Evolutionary conservation across 2,888 invertebrate species (phyloP).

Genomic region (Cryptus armator): DNA sequence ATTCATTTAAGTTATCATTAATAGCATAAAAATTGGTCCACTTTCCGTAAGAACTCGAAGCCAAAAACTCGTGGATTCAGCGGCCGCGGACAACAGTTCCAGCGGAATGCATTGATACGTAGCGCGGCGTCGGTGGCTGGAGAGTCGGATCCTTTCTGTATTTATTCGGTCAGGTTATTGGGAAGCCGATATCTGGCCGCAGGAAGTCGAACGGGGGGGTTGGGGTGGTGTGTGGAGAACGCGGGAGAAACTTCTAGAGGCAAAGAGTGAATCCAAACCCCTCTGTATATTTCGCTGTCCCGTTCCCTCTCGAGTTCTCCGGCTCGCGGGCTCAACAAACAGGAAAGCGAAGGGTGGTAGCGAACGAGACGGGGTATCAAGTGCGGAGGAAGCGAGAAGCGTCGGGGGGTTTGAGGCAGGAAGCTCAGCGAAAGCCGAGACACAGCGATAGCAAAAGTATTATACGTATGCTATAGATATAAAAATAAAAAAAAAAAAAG

Average conservation of each 20-base stretch:
- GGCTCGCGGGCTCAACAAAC: constrained; percentile 33
- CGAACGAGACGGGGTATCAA: constrained; percentile 63
- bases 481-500: constrained; percentile 1
- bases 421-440: constrained; percentile 68
- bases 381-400: constrained; percentile 46
- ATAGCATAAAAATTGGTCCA: constrained; percentile 36
- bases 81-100: constrained; percentile 27
- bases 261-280: constrained; percentile 39
- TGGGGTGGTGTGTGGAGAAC: constrained; percentile 22
- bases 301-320: not conserved
- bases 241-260: constrained; percentile 30
- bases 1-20: constrained; percentile 41
- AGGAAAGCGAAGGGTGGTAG: constrained; percentile 59
- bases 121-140: constrained; percentile 52
- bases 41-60: constrained; percentile 31
- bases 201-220: constrained; percentile 75
- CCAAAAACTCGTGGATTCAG: constrained; percentile 9
- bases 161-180: constrained; percentile 83
- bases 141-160: constrained; percentile 71
- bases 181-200: constrained; percentile 85
- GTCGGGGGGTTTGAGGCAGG: constrained; percentile 54
- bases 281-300: constrained; percentile 21
- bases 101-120: constrained; percentile 59
- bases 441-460: constrained; percentile 63
- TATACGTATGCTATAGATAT: constrained; percentile 37